Conservation (phyloP, 2,113 vertebrate genomes). For the Anas platyrhynchos region DNA sequence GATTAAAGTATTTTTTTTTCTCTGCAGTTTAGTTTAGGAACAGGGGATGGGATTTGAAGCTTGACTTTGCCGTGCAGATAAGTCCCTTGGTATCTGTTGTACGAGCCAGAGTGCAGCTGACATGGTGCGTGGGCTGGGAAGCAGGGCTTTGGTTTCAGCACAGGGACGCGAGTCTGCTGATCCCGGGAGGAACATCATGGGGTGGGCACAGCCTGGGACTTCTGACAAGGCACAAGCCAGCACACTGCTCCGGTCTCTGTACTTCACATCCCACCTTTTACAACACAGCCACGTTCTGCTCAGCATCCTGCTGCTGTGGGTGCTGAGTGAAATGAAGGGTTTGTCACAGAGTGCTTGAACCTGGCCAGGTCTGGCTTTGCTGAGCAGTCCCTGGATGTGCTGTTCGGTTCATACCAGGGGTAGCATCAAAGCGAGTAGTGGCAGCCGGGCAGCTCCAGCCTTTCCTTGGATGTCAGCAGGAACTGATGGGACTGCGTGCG, state of each 20-base stretch:
- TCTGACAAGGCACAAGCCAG: not conserved
- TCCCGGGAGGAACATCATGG: not conserved
- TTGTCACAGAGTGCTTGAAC: fast-evolving
- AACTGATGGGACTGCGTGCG: not conserved
- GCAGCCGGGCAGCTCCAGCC: not conserved
- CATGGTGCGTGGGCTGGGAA: fast-evolving
- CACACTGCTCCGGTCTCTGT: not conserved
- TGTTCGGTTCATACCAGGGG: not conserved
- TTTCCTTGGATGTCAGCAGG: not conserved
- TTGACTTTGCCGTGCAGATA: not conserved
- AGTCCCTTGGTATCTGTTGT: not conserved
- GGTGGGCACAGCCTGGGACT: not conserved
- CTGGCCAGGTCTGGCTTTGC: not conserved
- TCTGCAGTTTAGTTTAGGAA: not conserved
- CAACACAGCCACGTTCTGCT: not conserved
- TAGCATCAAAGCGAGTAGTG: not conserved
- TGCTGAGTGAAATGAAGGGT: not conserved
- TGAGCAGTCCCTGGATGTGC: not conserved
- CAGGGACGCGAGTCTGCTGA: fast-evolving
- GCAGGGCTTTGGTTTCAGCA: not conserved
- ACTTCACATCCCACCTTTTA: not conserved
- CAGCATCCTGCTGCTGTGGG: fast-evolving
- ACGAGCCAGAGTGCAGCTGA: not conserved
- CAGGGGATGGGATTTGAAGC: not conserved
- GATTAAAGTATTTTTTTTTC: not conserved